Conservation (phyloP, 2,113 vertebrate genomes). For the Eubucco bourcierii region DNA sequence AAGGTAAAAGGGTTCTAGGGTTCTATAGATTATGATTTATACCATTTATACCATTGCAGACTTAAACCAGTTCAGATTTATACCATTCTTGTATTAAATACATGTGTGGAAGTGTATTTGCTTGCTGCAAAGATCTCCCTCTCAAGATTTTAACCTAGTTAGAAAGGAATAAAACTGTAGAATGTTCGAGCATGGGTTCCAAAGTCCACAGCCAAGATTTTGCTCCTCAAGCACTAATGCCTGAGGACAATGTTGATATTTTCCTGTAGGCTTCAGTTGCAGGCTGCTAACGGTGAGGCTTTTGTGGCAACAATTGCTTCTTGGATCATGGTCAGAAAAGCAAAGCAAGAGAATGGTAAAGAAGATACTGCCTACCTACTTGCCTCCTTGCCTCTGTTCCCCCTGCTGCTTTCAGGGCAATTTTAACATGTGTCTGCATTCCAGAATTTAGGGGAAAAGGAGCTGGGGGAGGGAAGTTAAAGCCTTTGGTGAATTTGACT, state of each 20-base stretch:
- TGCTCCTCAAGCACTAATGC: background rate
- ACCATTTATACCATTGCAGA: too few relatives aligned
- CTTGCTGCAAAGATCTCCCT: background rate
- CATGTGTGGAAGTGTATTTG: background rate
- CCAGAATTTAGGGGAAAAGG: background rate
- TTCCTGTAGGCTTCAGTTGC: constrained; percentile 4
- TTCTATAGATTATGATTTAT: background rate
- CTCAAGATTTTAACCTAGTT: background rate
- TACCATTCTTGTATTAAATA: background rate
- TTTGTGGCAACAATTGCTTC: background rate
- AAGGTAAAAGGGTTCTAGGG: background rate
- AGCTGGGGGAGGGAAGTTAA: background rate
- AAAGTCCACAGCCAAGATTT: background rate
- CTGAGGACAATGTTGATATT: background rate
- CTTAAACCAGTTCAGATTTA: background rate
- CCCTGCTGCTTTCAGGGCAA: background rate
- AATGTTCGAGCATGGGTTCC: background rate
- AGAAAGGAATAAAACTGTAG: background rate
- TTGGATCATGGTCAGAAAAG: background rate
- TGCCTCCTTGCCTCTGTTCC: background rate
- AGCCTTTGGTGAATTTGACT: background rate
- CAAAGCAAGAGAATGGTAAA: background rate
- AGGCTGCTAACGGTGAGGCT: background rate
- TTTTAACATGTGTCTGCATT: background rate
- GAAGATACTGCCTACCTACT: background rate